These are phyloP conservation scores for Bombyx huttoni DNA, from an alignment of 2,888 invertebrate species.

Conservation along the genomic window DNA sequence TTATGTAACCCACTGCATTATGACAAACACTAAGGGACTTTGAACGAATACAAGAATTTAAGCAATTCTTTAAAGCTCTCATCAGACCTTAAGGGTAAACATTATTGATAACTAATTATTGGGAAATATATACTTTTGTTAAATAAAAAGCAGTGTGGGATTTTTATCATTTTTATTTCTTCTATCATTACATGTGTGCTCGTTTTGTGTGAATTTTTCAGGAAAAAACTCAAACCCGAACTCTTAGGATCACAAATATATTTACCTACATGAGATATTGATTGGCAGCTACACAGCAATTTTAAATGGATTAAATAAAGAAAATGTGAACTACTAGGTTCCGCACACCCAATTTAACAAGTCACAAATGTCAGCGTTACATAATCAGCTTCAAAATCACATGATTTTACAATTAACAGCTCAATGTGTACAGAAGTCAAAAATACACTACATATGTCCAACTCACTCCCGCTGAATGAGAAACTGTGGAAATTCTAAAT, in stretches of 20 bases:
- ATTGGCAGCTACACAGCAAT: slow-evolving; percentile 26
- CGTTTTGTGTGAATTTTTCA: slow-evolving; percentile 50
- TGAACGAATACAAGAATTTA: not conserved
- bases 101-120: not conserved
- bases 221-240: slow-evolving; percentile 52
- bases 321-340: slow-evolving; percentile 28
- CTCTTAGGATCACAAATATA: slow-evolving; percentile 15
- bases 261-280: slow-evolving; percentile 17
- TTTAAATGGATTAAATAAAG: slow-evolving; percentile 24
- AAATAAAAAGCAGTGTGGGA: not conserved
- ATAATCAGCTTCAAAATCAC: slow-evolving; percentile 52
- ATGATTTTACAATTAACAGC: slow-evolving; percentile 47
- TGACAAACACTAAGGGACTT: not conserved
- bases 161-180: slow-evolving; percentile 16
- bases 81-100: not conserved
- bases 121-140: not conserved
- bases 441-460: slow-evolving; percentile 14
- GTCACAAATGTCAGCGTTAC: slow-evolving; percentile 41
- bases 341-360: slow-evolving; percentile 31
- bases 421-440: slow-evolving; percentile 12
- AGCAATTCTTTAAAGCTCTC: not conserved
- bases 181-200: slow-evolving; percentile 36
- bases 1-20: not conserved
- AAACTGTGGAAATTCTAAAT: slow-evolving; percentile 15
- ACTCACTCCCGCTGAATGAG: slow-evolving; percentile 23